Evolutionary conservation across 2,888 invertebrate genomes (phyloP).

Genomic region (Clepsis dumicolana): DNA sequence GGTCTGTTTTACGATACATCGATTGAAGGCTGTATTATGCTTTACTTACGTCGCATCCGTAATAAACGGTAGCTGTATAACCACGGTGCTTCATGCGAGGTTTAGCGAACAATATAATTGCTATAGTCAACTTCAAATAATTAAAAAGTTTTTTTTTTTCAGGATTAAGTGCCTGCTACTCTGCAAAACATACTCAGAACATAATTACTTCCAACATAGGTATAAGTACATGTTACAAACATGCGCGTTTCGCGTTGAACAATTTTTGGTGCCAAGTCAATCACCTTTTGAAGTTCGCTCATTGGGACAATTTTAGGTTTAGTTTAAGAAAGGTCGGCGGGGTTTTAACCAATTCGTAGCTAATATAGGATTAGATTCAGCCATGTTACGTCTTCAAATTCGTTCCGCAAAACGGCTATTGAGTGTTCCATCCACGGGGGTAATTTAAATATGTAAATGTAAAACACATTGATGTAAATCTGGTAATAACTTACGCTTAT

Average conservation of each 20-base stretch:
- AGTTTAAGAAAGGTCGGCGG: constrained; percentile 8
- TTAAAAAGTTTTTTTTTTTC: too few relatives aligned
- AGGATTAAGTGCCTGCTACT: too few relatives aligned
- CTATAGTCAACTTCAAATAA: too few relatives aligned
- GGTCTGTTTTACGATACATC: not conserved
- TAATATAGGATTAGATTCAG: not conserved
- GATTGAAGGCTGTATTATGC: constrained; percentile 15
- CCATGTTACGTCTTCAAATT: constrained; percentile 19
- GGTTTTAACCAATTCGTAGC: too few relatives aligned
- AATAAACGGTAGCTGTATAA: not conserved
- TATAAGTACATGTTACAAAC: too few relatives aligned
- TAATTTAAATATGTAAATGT: constrained; percentile 37
- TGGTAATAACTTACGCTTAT: constrained; percentile 32
- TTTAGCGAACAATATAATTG: not conserved
- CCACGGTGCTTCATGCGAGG: not conserved
- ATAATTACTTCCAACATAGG: too few relatives aligned
- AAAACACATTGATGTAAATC: constrained; percentile 28
- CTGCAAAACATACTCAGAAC: too few relatives aligned
- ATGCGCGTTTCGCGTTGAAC: too few relatives aligned
- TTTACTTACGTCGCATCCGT: not conserved
- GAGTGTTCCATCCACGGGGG: constrained; percentile 15
- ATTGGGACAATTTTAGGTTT: not conserved
- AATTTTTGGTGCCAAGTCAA: too few relatives aligned
- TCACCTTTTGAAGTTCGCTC: too few relatives aligned
- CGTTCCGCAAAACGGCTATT: constrained; percentile 13